Base-by-base conservation (phyloP, 2,113 vertebrate genomes). In the Cygnus atratus region DNA sequence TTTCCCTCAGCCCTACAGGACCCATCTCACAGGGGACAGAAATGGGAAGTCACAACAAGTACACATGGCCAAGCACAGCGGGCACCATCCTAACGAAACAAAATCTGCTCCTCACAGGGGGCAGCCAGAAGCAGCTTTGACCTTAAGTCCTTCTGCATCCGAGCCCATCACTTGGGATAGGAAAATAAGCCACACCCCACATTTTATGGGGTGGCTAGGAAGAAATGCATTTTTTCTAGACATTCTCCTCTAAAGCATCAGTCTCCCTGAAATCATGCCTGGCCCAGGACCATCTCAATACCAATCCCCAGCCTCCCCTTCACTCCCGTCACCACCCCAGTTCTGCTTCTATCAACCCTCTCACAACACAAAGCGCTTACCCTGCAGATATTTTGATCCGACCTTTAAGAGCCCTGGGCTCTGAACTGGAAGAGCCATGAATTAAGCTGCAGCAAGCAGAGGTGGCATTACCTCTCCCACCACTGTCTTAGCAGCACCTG, bases 301-400 rank as follows among this genome's bases (percentile, higher is more conserved):
- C 3, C 57, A 39, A 76, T 5, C 44, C n/a, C 26, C 41, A 87
- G 3, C n/a, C 37, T 48, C 13, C n/a, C 54, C 59, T 54, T 76
- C 13, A 33, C 13, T 50, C 43, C 19, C 35, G 26, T 43, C 48
- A 13, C 18, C 24, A 44, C 29, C 78, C 2, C 1, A 3, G 16
- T 73, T 55, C 79, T 74, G 67, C 44, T 73, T 41, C 76, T 74
- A 24, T 22, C 41, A 81, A 10, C 33, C 68, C 29, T 29, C 76
- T 71, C 52, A 2, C 33, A 75, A 41, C 70, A n/a, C 57, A 65
- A 87, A 33, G 29, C 44, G 6, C 57, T 74, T 79, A 63, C 77
- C 94, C 89, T 87, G 81, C 84, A 93, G 89, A 43, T 92, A 3
- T 91, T 85, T 57, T 6, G 9, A 94, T 65, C 4, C 2, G 57